phyloP scores from a whole-genome alignment of 2,797 vertebrate species.

The Catostomus latipinnis region DNA sequence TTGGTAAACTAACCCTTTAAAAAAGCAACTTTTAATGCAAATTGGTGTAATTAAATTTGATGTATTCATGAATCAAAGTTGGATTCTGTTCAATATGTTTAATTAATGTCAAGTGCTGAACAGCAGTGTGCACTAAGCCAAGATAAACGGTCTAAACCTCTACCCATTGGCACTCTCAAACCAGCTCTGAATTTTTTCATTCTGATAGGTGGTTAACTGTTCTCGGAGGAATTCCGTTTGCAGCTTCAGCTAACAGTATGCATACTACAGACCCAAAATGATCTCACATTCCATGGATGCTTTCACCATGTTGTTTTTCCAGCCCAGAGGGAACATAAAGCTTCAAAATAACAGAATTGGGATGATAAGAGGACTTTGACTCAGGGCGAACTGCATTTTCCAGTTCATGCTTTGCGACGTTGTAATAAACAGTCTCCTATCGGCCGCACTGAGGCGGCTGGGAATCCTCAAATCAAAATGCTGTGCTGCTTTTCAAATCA shows the following conservation, averaged over 20 bases:
- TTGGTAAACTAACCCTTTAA: too few species aligned
- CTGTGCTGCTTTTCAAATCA: constrained; percentile 66
- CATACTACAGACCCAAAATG: constrained; percentile 52
- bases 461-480: constrained; percentile 69
- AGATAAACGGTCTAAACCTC: constrained; percentile 86
- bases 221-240: constrained; percentile 51
- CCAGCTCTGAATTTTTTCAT: constrained; percentile 77
- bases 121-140: constrained; percentile 76
- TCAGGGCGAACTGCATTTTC: constrained; percentile 42
- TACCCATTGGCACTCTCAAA: constrained; percentile 76
- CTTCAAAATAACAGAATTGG: constrained; percentile 64
- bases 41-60: constrained; percentile 38
- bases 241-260: constrained; percentile 17
- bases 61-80: constrained; percentile 30
- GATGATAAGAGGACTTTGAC: constrained; percentile 62
- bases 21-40: background rate
- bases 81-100: constrained; percentile 32
- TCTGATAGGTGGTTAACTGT: constrained; percentile 54
- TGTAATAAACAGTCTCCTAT: constrained; percentile 71
- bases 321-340: constrained; percentile 56
- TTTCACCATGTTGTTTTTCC: constrained; percentile 62
- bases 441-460: constrained; percentile 60
- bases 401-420: constrained; percentile 52
- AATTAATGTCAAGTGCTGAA: constrained; percentile 80
- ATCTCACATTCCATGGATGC: constrained; percentile 69